A percentile compares a stretch with the other conserved stretches of the same genome.
Conservation (phyloP, 2,113 vertebrate species). For the Oenanthe melanoleuca region DNA sequence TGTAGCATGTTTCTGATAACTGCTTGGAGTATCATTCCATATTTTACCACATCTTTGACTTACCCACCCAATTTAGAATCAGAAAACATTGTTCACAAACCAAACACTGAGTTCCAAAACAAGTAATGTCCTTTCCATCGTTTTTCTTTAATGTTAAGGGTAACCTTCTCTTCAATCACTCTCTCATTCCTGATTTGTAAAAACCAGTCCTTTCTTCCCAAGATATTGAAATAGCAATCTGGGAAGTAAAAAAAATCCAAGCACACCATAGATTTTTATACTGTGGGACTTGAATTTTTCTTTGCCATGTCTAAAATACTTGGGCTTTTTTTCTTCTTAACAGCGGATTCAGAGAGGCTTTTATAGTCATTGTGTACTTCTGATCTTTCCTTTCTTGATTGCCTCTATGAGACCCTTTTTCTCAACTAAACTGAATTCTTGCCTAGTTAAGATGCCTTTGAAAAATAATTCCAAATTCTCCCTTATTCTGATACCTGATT, state of each 20-base stretch:
- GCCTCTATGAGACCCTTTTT: background rate
- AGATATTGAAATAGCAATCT: background rate
- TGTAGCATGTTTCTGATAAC: background rate
- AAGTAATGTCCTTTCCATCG: background rate
- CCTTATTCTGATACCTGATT: background rate
- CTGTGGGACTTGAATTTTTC: background rate
- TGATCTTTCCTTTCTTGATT: background rate
- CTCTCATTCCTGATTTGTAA: background rate
- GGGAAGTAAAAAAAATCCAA: background rate
- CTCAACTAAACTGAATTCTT: background rate
- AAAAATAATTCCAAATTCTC: background rate
- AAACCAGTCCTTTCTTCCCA: background rate
- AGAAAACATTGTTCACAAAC: background rate
- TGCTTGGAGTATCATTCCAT: background rate
- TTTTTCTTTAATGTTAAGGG: background rate
- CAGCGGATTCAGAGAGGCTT: background rate
- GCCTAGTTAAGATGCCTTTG: background rate
- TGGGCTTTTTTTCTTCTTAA: background rate
- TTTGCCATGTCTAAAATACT: background rate
- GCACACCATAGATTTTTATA: background rate
- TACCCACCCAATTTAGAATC: background rate
- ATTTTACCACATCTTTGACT: background rate
- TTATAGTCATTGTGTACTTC: background rate
- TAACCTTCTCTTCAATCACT: background rate
- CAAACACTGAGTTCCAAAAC: background rate